Percentiles rank a stretch among this genome's conserved stretches.
phyloP scores from a whole-genome alignment of 2,888 invertebrate species.

The Caenorhabditis plicata region DNA sequence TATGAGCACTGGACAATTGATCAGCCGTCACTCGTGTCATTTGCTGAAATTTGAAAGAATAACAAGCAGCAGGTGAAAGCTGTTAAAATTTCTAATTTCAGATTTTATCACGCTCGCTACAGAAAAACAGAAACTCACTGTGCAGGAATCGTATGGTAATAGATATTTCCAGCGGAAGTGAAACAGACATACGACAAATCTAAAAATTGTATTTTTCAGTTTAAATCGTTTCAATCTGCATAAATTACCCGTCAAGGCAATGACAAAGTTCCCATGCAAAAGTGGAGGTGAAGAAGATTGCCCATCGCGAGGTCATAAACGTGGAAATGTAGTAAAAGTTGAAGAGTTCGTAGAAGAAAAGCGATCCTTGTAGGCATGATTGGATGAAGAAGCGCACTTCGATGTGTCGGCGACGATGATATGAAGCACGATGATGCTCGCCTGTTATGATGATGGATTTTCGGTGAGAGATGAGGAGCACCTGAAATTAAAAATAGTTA shows the following conservation, averaged over 20 bases:
- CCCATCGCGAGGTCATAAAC: constrained; percentile 20
- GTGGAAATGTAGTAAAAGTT: constrained; percentile 31
- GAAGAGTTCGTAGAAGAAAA: constrained; percentile 34
- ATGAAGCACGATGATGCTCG: neutral
- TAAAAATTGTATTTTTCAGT: neutral
- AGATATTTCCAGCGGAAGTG: too few species aligned
- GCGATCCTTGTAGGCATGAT: constrained; percentile 24
- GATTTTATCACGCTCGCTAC: too few species aligned
- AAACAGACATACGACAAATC: constrained; percentile 14
- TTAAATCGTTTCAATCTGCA: neutral
- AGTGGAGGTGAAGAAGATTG: constrained; percentile 22
- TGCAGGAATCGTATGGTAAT: too few species aligned
- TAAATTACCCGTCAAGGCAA: constrained; percentile 23
- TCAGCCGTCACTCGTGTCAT: too few species aligned
- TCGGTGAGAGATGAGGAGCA: constrained; percentile 13
- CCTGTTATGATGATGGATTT: constrained; percentile 7
- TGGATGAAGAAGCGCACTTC: constrained; percentile 33
- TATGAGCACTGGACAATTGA: too few species aligned
- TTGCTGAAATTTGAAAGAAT: too few species aligned
- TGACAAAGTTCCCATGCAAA: constrained; percentile 33
- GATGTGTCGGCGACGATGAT: constrained; percentile 7
- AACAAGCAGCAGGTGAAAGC: too few species aligned
- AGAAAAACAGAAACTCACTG: too few species aligned
- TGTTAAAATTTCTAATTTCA: too few species aligned
- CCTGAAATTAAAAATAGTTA: constrained; percentile 3